Evolutionary conservation across 2,113 vertebrate species (phyloP).

Genomic region (Vicugna pacos): DNA sequence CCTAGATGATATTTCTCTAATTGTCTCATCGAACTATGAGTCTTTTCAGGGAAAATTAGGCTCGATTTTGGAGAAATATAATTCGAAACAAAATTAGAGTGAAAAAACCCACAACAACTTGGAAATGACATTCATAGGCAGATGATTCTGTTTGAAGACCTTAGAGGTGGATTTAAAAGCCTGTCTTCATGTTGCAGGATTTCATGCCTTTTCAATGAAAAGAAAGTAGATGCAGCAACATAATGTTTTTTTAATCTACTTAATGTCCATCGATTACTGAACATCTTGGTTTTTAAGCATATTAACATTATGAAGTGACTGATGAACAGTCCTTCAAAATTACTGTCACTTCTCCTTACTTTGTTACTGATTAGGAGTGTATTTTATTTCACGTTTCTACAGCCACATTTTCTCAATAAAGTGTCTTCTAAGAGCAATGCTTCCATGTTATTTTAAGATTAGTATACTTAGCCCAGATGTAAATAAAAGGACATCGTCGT

Average conservation of each 20-base stretch:
- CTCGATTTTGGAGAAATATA: neutral
- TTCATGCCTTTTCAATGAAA: neutral
- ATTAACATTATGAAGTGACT: neutral
- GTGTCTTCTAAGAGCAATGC: neutral
- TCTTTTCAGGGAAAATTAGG: neutral
- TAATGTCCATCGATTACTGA: neutral
- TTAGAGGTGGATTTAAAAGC: neutral
- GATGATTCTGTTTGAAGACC: neutral
- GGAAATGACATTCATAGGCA: conserved; percentile 7
- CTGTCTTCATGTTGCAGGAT: neutral
- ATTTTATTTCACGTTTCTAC: neutral
- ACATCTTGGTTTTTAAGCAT: neutral
- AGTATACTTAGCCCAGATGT: neutral
- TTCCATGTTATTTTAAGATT: neutral
- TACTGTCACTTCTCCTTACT: neutral
- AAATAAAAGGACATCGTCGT: neutral
- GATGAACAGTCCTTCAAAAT: conserved; percentile 28
- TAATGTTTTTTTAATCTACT: neutral
- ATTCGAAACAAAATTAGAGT: conserved; percentile 38
- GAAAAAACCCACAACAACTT: neutral
- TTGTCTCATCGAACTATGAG: neutral
- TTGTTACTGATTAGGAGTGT: neutral
- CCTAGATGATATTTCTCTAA: neutral
- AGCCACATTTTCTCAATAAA: neutral
- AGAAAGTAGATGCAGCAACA: neutral